Conservation (phyloP, 2,888 invertebrate genomes). For the Holacanthella duospinosa region DNA sequence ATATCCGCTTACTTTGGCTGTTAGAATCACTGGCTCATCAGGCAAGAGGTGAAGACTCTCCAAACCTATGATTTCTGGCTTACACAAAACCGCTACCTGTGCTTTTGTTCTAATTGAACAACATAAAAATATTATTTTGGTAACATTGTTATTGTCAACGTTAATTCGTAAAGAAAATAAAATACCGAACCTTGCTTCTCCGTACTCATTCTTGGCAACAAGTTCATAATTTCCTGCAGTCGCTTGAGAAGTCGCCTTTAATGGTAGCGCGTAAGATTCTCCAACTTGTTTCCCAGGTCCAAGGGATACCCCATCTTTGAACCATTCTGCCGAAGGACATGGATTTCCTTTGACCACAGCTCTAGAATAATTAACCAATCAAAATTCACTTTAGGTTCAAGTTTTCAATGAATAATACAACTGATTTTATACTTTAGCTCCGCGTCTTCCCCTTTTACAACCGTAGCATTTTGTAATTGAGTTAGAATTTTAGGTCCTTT, state of each 20-base stretch:
- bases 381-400: constrained; percentile 72
- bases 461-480: constrained; percentile 57
- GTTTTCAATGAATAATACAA: no score
- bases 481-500: constrained; percentile 63
- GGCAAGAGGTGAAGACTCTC: constrained; percentile 40
- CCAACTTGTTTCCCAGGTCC: background rate
- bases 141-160: background rate
- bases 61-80: constrained; percentile 67
- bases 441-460: constrained; percentile 57
- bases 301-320: constrained; percentile 47
- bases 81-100: constrained; percentile 41
- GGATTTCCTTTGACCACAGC: constrained; percentile 58
- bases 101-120: constrained; percentile 19
- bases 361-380: constrained; percentile 56
- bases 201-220: constrained; percentile 40
- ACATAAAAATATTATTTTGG: no score
- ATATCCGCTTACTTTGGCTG: constrained; percentile 14
- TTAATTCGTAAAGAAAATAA: background rate
- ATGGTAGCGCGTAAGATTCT: constrained; percentile 11
- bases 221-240: constrained; percentile 41
- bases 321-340: constrained; percentile 69
- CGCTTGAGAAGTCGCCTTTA: constrained; percentile 9
- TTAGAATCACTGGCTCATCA: constrained; percentile 16
- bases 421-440: constrained; percentile 45
- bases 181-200: constrained; percentile 33